Base-by-base conservation (phyloP, 2,113 vertebrate species). In the Probosciger aterrimus region DNA sequence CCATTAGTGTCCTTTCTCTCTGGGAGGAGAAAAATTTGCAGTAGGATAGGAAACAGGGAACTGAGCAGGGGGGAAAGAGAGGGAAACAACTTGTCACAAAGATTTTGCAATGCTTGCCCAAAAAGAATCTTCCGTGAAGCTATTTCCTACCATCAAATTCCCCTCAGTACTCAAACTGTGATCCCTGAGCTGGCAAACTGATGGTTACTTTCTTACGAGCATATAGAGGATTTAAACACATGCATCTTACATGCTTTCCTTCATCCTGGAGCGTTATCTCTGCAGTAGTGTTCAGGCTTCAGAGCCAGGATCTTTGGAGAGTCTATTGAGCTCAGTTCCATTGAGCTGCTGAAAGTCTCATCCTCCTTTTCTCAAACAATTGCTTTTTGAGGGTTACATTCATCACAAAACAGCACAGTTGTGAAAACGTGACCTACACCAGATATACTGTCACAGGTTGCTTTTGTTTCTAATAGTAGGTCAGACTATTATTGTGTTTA, bases 71-170 rank as follows among this genome's bases (percentile, higher is more conserved):
- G 6, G 6, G 13, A 17, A 27, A 50, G 25, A 60, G 37, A 49
- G 37, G 84, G 82, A 80, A 92, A 90, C 10, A 78, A 71, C 64
- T 78, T 10, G 71, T 95, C 94, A 96, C 37, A 4, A 47, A 39
- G 11, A 17, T 95, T 95, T 93, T 82, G 82, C 82, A 76, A 62
- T 41, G 39, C 52, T 75, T 41, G 23, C 47, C 47, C 49, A n/a
- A n/a, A 78, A 82, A 43, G 28, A 82, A 33, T 70, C 18, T 24
- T 67, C 39, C 50, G 23, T 73, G 47, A 83, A 86, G 23, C 19
- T 44, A 14, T 75, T 86, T 82, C 49, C 37, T 44, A 24, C 28
- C 20, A 11, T 20, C 18, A 47, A 37, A 74, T 55, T 49, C 43
- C 28, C 19, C 17, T 57, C 70, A n/a, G 44, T 23, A 5, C 6